phyloP scores from a whole-genome alignment of 2,113 vertebrate species.

The Tetrax tetrax region DNA sequence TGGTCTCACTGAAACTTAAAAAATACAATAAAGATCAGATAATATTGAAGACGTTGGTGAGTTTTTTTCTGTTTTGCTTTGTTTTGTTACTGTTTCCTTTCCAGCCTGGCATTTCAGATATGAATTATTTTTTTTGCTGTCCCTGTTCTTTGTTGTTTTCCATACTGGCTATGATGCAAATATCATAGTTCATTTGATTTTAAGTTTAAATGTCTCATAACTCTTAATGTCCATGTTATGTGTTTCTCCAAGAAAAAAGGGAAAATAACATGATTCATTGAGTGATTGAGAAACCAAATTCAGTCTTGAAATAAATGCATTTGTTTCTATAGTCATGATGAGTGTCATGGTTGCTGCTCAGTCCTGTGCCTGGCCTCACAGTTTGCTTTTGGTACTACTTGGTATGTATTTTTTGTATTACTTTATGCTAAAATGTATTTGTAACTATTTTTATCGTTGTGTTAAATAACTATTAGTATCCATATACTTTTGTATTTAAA shows the following conservation, averaged over 20 bases:
- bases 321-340: background rate
- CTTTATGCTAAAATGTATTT: background rate
- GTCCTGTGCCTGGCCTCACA: background rate
- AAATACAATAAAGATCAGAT: background rate
- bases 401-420: background rate
- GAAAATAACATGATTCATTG: background rate
- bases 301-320: background rate
- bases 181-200: background rate
- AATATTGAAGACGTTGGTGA: background rate
- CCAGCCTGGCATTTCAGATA: background rate
- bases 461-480: background rate
- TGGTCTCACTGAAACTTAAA: background rate
- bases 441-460: background rate
- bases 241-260: background rate
- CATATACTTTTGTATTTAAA: background rate
- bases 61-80: background rate
- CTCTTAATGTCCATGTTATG: background rate
- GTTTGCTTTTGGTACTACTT: background rate
- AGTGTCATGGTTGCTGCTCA: background rate
- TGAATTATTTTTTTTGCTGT: background rate
- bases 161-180: background rate
- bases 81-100: background rate
- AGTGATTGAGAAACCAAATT: background rate
- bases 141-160: background rate
- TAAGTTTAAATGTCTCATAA: background rate